A percentile compares a stretch with the other conserved stretches of the same genome.
These are phyloP conservation scores for Ochropleura leucogaster DNA, from an alignment of 2,888 invertebrate species.

Conservation along the genomic window DNA sequence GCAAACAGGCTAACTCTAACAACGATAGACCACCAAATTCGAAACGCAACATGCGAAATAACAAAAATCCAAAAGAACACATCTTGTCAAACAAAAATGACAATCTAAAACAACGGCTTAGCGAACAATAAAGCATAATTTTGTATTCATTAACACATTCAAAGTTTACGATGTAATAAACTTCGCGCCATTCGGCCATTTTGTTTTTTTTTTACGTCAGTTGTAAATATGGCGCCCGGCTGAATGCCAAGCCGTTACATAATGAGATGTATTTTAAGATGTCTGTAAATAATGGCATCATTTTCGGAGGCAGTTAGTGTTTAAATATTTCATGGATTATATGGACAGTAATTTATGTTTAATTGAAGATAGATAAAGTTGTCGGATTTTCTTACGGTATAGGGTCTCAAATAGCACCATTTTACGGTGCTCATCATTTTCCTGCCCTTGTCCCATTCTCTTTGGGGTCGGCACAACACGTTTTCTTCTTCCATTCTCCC, in stretches of 20 bases:
- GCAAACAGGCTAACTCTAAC: background rate
- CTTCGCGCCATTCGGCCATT: slow-evolving; percentile 65
- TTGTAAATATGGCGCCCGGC: slow-evolving; percentile 59
- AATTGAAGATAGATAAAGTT: background rate
- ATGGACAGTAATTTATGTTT: background rate
- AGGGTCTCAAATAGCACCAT: too few relatives aligned
- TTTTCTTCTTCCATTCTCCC: too few relatives aligned
- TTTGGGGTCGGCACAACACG: too few relatives aligned
- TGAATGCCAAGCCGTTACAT: slow-evolving; percentile 58
- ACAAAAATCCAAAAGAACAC: background rate
- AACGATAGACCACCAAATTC: background rate
- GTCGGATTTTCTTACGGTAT: background rate
- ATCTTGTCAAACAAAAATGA: slow-evolving; percentile 3
- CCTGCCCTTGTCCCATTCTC: too few relatives aligned
- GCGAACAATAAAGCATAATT: slow-evolving; percentile 51
- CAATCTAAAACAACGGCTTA: slow-evolving; percentile 33
- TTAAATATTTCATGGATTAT: background rate
- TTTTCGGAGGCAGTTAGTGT: slow-evolving; percentile 29
- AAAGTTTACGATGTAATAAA: slow-evolving; percentile 62
- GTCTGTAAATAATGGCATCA: slow-evolving; percentile 35
- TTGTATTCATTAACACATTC: slow-evolving; percentile 48
- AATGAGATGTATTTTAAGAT: slow-evolving; percentile 58
- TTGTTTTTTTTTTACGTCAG: slow-evolving; percentile 62
- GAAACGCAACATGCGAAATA: background rate
- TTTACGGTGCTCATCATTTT: too few relatives aligned